phyloP scores from a whole-genome alignment of 2,888 invertebrate species.

The Xanthia togata region DNA sequence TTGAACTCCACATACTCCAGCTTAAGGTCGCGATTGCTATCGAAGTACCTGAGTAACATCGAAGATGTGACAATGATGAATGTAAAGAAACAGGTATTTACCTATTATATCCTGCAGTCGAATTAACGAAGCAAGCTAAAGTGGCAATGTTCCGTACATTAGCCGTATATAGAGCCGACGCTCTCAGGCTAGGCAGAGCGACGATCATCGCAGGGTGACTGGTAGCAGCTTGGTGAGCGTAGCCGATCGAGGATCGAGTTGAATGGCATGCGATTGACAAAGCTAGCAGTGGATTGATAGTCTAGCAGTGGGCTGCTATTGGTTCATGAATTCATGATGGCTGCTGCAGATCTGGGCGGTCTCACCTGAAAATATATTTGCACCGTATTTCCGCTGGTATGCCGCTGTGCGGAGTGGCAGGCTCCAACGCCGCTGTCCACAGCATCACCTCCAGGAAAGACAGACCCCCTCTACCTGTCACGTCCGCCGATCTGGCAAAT shows the following conservation, averaged over 20 bases:
- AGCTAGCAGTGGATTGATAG: neutral
- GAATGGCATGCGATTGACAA: neutral
- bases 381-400: constrained; percentile 92
- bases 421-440: constrained; percentile 92
- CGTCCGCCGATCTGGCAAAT: constrained; percentile 89
- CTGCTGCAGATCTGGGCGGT: neutral
- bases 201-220: neutral
- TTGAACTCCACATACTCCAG: constrained; percentile 91
- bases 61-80: neutral
- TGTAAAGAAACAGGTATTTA: neutral
- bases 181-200: neutral
- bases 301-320: neutral
- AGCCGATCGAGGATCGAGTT: too few relatives aligned
- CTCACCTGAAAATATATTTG: constrained; percentile 92
- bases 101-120: neutral
- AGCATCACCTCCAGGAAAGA: constrained; percentile 90
- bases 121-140: neutral
- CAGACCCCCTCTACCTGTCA: constrained; percentile 86
- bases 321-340: too few relatives aligned
- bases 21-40: constrained; percentile 87
- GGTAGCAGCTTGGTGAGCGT: neutral
- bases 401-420: constrained; percentile 91
- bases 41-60: constrained; percentile 87
- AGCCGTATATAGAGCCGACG: neutral
- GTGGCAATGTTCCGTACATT: neutral